A percentile compares a stretch with the other conserved stretches of the same genome.
phyloP scores from a whole-genome alignment of 2,888 invertebrate species.

The Trissoscelio sp. region DNA sequence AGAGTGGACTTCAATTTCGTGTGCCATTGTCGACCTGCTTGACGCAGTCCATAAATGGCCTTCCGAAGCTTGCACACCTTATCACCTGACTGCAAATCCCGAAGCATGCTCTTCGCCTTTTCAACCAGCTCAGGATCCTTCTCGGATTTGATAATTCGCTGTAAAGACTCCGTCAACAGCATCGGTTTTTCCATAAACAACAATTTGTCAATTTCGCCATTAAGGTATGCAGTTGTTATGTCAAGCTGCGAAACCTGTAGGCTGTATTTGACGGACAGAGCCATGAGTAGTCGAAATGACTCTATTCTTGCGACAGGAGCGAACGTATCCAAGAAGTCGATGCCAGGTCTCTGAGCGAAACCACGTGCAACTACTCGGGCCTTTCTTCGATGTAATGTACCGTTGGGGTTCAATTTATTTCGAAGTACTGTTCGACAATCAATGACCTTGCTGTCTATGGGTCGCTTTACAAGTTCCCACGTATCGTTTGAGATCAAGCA shows the following conservation, averaged over 20 bases:
- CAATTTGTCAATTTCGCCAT: constrained; percentile 62
- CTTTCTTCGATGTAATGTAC: constrained; percentile 31
- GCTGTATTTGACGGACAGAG: constrained; percentile 56
- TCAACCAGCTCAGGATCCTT: not conserved
- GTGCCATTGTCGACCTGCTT: not conserved
- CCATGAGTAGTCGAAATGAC: constrained; percentile 60
- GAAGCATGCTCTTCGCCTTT: constrained; percentile 33
- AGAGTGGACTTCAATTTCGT: constrained; percentile 60
- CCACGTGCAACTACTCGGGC: constrained; percentile 58
- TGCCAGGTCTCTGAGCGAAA: constrained; percentile 48
- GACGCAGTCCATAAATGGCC: constrained; percentile 48
- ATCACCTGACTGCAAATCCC: constrained; percentile 21
- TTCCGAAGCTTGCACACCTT: constrained; percentile 50
- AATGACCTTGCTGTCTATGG: constrained; percentile 24
- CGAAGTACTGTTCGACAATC: constrained; percentile 40
- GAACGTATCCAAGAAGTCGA: constrained; percentile 68
- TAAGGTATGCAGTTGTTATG: constrained; percentile 71
- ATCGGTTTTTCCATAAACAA: constrained; percentile 69
- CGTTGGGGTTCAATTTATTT: constrained; percentile 38
- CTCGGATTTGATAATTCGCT: constrained; percentile 31
- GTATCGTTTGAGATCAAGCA: constrained; percentile 32
- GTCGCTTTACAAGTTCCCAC: constrained; percentile 27
- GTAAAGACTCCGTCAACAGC: constrained; percentile 4
- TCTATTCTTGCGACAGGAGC: constrained; percentile 66
- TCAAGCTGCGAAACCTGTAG: constrained; percentile 70